Conservation (phyloP, 2,797 vertebrate species). For the Lithobates pipiens region DNA sequence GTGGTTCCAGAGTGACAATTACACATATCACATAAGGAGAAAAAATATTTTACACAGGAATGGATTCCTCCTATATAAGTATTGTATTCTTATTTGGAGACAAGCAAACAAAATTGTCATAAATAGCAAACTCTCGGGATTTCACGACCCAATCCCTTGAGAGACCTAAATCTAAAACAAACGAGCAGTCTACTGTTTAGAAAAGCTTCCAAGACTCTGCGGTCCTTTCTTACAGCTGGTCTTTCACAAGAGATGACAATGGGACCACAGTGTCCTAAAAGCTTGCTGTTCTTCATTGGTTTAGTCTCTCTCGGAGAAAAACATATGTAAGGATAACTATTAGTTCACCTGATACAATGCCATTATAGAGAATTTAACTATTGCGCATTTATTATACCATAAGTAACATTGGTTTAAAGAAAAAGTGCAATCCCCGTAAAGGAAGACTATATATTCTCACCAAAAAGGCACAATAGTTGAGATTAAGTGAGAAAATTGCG, state of each 20-base stretch:
- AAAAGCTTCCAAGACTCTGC: not conserved
- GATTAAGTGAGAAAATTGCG: constrained; percentile 20
- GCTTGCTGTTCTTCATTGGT: not conserved
- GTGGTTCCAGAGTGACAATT: constrained; percentile 22
- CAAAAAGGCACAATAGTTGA: constrained; percentile 19
- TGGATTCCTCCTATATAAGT: constrained; percentile 3
- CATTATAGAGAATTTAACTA: constrained; percentile 6
- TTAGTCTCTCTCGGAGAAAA: not conserved
- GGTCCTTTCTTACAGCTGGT: not conserved
- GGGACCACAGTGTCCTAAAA: not conserved
- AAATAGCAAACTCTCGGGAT: not conserved
- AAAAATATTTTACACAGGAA: not conserved
- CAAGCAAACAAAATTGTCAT: not conserved
- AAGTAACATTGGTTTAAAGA: not conserved
- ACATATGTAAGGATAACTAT: not conserved
- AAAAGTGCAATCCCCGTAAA: constrained; percentile 47
- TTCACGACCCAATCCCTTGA: not conserved
- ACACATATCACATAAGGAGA: not conserved
- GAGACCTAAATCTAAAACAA: too few relatives aligned
- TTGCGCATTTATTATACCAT: not conserved
- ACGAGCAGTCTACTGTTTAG: not conserved
- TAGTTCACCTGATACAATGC: not conserved
- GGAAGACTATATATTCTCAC: constrained; percentile 23
- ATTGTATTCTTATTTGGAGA: not conserved
- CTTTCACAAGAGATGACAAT: not conserved